Evolutionary conservation across 2,888 invertebrate genomes (phyloP), one percentile per base, ranked within the genome.

Genomic region (Pristionchus japonicus): DNA sequence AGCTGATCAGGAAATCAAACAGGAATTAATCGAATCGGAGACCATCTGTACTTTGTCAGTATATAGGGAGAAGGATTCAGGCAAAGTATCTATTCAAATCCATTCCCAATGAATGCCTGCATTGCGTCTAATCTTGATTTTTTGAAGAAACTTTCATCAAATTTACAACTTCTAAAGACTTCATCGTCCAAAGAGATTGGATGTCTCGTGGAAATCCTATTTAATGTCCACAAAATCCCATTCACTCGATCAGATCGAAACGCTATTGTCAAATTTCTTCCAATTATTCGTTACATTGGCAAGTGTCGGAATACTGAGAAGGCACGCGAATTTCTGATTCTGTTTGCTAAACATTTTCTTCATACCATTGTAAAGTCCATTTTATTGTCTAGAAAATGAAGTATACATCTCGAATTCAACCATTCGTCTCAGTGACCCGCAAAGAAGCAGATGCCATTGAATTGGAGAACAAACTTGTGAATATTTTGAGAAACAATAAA

Each of bases 191-290:
- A n/a, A 34, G 34, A 43, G n/a, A 23, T 43, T 20, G 7, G 11
- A 3, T 23, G 1, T 74, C 37, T 43, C 6, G 40, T 74, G 4
- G 74, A 43, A 23, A 40, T 74, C 2, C 40, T 74, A 40, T 74
- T 74, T 40, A 74, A 74, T 27, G 23, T 74, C n/a, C 74, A 74
- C n/a, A 74, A 74, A 74, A 43, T 74, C 31, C 31, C 74, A n/a
- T 43, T 74, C 15, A 40, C 17, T 40, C 15, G 40, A 2, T 43
- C 37, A 17, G 43, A 74, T 1, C 2, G 74, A 74, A 43, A 17
- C n/a, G 20, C 40, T 1, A 23, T 43, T 74, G 74, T 23, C 23
- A 40, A 40, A 20, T 74, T 43, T 40, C 43, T 74, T 20, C 74
- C 74, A n/a, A 64, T 61, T 61, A 40, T 70, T 31, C 64, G 64